Percentiles rank a stretch among this genome's conserved stretches.
These are phyloP conservation scores for Brachyptera putata DNA, from an alignment of 2,888 invertebrate species.

Conservation along the genomic window DNA sequence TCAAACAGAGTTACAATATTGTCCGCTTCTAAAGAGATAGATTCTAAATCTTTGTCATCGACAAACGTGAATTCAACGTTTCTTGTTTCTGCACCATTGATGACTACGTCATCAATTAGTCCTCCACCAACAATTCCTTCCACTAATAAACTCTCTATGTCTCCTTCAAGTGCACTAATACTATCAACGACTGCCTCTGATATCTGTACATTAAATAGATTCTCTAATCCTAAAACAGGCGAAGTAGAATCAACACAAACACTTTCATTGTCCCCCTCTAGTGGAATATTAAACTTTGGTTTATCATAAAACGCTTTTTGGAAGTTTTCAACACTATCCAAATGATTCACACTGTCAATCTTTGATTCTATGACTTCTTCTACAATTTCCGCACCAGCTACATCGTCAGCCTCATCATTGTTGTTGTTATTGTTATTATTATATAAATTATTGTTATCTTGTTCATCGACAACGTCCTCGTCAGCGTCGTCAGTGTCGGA, in stretches of 20 bases:
- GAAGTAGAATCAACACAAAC: constrained; percentile 1
- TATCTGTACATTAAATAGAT: constrained; percentile 29
- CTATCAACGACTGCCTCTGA: constrained; percentile 1
- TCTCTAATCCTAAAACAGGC: constrained; percentile 20
- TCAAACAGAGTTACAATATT: background rate
- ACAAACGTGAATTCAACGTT: background rate
- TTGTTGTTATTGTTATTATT: constrained; percentile 38
- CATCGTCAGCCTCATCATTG: constrained; percentile 36
- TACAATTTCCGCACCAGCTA: constrained; percentile 40
- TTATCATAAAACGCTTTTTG: constrained; percentile 56
- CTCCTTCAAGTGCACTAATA: background rate
- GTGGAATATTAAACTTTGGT: constrained; percentile 52
- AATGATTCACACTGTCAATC: constrained; percentile 50
- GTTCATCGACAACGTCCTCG: constrained; percentile 49
- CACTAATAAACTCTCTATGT: background rate
- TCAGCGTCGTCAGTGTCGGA: constrained; percentile 49
- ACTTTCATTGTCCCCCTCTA: constrained; percentile 34
- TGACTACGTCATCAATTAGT: too few relatives aligned
- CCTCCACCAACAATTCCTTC: background rate
- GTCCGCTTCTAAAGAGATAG: background rate
- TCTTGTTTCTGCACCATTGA: too few relatives aligned
- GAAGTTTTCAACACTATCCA: constrained; percentile 50
- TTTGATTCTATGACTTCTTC: constrained; percentile 38
- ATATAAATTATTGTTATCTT: constrained; percentile 47
- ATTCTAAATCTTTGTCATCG: background rate